phyloP scores from a whole-genome alignment of 2,888 invertebrate genomes.

The Lissocephala sabroskyi region DNA sequence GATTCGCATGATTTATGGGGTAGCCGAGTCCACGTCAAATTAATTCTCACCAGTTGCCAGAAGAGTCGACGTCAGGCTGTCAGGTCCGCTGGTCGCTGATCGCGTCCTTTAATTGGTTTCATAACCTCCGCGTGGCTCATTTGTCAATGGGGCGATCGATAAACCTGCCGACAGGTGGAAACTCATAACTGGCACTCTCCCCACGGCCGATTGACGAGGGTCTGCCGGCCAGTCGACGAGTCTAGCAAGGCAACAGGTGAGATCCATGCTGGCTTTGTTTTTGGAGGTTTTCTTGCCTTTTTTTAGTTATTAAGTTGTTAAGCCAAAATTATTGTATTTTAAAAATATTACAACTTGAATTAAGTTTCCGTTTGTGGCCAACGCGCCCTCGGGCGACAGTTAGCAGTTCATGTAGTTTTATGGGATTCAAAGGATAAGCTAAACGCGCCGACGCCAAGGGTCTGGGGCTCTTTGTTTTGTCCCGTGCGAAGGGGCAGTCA shows the following conservation, averaged over 20 bases:
- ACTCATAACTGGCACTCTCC: constrained; percentile 54
- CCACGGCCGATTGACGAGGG: no score
- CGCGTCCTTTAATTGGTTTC: constrained; percentile 66
- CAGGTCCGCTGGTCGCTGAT: constrained; percentile 38
- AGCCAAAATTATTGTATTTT: constrained; percentile 50
- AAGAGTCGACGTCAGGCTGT: constrained; percentile 27
- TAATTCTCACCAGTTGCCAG: constrained; percentile 29
- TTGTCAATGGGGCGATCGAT: constrained; percentile 65
- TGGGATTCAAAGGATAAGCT: no score
- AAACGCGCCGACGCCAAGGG: no score
- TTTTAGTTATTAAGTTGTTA: constrained; percentile 70
- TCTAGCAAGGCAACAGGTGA: no score
- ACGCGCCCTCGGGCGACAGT: constrained; percentile 59
- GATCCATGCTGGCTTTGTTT: constrained; percentile 35
- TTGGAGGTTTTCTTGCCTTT: constrained; percentile 39
- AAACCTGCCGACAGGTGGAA: constrained; percentile 66
- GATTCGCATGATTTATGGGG: constrained; percentile 63
- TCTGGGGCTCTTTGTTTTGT: no score
- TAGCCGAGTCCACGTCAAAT: constrained; percentile 33
- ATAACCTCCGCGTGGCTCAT: constrained; percentile 53
- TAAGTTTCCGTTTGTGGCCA: constrained; percentile 12
- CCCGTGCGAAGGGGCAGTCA: no score
- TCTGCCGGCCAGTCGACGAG: no score
- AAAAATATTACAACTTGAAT: constrained; percentile 16
- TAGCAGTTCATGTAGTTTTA: constrained; percentile 58